A percentile compares a stretch with the other conserved stretches of the same genome.
phyloP scores from a whole-genome alignment of 2,797 vertebrate species.

The Sarcoramphus papa region DNA sequence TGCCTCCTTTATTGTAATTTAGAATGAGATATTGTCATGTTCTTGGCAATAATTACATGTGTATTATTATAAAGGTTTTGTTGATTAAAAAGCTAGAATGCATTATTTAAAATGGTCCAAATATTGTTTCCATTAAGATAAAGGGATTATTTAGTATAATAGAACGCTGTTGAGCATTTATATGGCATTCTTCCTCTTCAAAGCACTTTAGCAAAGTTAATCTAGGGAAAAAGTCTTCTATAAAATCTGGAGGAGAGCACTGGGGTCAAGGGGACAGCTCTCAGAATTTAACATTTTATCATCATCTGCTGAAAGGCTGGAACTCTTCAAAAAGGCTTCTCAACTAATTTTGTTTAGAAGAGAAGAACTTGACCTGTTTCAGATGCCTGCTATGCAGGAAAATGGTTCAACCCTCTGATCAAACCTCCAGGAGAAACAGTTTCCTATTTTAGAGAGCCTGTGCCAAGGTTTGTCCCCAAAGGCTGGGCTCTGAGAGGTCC shows the following conservation, averaged over 20 bases:
- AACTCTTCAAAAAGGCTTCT: not conserved
- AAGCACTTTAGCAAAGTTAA: not conserved
- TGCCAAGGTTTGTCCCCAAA: not conserved
- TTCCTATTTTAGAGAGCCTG: not conserved
- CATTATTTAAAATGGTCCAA: not conserved
- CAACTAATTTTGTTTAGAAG: not conserved
- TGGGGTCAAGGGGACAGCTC: not conserved
- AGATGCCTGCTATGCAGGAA: not conserved
- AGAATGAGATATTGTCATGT: not conserved
- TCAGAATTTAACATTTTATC: not conserved
- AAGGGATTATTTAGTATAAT: conserved; percentile 16
- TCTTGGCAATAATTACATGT: not conserved
- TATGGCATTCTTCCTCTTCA: not conserved
- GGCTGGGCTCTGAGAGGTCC: not conserved
- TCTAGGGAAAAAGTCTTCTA: not conserved
- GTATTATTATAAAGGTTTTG: not conserved
- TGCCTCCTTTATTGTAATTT: not conserved
- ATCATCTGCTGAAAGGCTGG: not conserved
- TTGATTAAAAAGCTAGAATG: conserved; percentile 17
- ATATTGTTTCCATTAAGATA: conserved; percentile 22
- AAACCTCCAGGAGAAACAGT: not conserved
- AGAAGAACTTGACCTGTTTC: not conserved
- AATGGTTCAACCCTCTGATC: not conserved
- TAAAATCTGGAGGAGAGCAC: not conserved
- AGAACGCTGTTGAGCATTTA: not conserved